Evolutionary conservation across 2,888 invertebrate genomes (phyloP), one percentile per base, ranked within the genome.

Genomic region (Noctua fimbriata): DNA sequence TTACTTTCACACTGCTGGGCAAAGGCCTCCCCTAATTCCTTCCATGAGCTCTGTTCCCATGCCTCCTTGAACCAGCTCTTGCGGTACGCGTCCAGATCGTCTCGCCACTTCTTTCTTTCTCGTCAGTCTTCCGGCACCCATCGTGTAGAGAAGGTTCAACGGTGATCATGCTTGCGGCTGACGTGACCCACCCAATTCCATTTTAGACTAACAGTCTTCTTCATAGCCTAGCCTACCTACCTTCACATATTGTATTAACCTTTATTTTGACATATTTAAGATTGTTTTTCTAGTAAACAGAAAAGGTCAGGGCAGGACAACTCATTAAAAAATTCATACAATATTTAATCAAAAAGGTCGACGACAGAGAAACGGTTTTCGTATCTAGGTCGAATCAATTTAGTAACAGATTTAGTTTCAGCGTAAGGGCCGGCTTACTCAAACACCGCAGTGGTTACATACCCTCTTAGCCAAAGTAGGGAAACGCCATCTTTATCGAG

Each of bases 311-410:
- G 1, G 1, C 10, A 36, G 10, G 14, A 63, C 2, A 32, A 36
- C 0, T 21, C 28, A 55, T 83, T 67, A 36, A 60, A 81, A 49
- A 83, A 67, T 28, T 36, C 44, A 67, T 36, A 41, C n/a, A 12
- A 69, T 55, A 78, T 83, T 81, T 55, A 63, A 71, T 78, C 79
- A 71, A 32, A 81, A 83, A 70, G 65, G 83, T 77, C 16, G 6
- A 0, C 28, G 24, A 83, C 52, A 67, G 24, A 18, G n/a, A 70
- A 70, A 63, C 52, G 71, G 36, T 71, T 69, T 36, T 55, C 36
- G 36, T 63, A 78, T 83, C 12, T 69, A 78, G 71, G 84, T 78
- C 84, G n/a, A 83, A 81, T 47, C 67, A 81, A 81, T 83, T 81
- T 78, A 32, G 70, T 63, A 83, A 65, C 52, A 84, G 79, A 84